Conservation (phyloP, 2,113 vertebrate species). For the Stegostoma tigrinum region DNA sequence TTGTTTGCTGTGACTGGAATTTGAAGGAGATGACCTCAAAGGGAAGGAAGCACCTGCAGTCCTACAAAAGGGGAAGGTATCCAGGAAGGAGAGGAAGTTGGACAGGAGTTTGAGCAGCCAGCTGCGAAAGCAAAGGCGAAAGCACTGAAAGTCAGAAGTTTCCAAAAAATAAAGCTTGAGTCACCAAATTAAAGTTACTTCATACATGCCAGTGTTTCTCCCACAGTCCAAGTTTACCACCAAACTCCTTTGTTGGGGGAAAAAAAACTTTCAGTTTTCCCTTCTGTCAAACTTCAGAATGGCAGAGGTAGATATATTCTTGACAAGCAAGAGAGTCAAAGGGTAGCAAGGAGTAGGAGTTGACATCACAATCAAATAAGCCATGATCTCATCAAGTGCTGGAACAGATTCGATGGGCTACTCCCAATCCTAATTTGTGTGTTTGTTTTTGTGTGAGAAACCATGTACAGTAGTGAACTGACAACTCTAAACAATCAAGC, state of each 20-base stretch:
- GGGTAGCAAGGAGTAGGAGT: too few relatives aligned
- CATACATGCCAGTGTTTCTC: neutral
- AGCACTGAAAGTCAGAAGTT: neutral
- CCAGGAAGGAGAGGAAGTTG: constrained; percentile 17
- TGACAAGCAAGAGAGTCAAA: too few relatives aligned
- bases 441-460: too few relatives aligned
- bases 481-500: neutral
- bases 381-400: too few relatives aligned
- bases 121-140: neutral
- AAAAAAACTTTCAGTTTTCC: neutral
- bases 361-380: too few relatives aligned
- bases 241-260: neutral
- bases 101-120: neutral
- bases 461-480: neutral
- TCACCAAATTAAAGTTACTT: neutral
- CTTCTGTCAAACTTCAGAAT: neutral
- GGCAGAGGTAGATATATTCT: too few relatives aligned
- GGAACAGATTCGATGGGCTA: too few relatives aligned
- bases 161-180: neutral
- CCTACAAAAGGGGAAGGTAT: neutral
- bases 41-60: neutral
- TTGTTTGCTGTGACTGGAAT: neutral
- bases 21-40: neutral
- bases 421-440: too few relatives aligned
- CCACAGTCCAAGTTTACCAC: neutral